Base-by-base conservation (phyloP, 2,888 invertebrate species). In the Erebia epiphron region DNA sequence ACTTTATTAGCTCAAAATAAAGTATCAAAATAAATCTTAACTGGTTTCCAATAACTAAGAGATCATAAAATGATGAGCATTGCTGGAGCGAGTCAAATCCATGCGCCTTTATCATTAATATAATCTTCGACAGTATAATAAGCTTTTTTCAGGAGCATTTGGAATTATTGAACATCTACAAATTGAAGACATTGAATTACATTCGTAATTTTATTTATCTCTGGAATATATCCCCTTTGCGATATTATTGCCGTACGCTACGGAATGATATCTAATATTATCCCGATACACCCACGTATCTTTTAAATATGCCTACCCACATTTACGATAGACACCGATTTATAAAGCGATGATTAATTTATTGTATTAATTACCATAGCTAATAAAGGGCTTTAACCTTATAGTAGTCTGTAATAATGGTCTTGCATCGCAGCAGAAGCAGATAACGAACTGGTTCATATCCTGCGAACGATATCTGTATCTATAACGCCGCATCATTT, bases 361-460 rank as follows among this genome's bases (percentile, higher is more conserved):
- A 70, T 61, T 16, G 65, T 68, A 68, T 58, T 61, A 66, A 69
- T 72, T 69, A 68, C 11, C 68, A 72, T 68, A 56, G 43, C 43
- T 56, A 63, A 58, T 67, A 64, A 66, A 69, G 73, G 69, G 67
- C 69, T 71, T 71, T 69, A 71, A 71, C 69, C 73, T 69, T 69
- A 69, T 64, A 69, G 69, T 58, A 66, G 65, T 65, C 64, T 71
- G 65, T 65, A 54, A 67, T 73, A 73, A 73, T 73, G 67, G 66
- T 58, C 68, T 71, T 57, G 72, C 66, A 72, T 70, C 68, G 73
- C 65, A 62, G 67, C 69, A 57, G 18, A 70, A 58, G 68, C 72
- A 78, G 82, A 83, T 82, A 79, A 78, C 73, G 72, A 83, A 85
- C 82, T 83, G 80, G 83, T 82, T 82, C 84, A 84, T 77, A 80